These are phyloP conservation scores for Casuarius casuarius DNA, from an alignment of 2,113 vertebrate species.

Conservation along the genomic window DNA sequence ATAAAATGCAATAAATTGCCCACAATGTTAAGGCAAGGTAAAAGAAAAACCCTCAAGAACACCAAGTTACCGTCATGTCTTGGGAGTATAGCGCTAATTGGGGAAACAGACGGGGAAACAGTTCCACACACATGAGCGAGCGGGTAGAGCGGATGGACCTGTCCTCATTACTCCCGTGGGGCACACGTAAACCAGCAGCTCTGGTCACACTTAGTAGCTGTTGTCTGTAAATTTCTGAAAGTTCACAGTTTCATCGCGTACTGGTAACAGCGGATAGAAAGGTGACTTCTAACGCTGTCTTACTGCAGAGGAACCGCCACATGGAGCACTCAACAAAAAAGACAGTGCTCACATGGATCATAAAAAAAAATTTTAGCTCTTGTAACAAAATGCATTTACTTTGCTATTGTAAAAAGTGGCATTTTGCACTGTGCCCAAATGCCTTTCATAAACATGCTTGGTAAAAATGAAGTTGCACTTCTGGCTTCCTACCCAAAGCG, in stretches of 20 bases:
- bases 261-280: neutral
- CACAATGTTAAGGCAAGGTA: neutral
- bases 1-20: neutral
- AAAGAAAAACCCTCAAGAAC: neutral
- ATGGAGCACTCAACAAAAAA: neutral
- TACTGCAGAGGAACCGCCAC: neutral
- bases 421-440: neutral
- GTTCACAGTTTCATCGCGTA: rapidly evolving
- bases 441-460: neutral
- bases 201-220: neutral
- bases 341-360: neutral
- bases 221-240: neutral
- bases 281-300: neutral
- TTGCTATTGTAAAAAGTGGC: neutral
- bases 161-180: neutral
- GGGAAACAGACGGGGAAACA: neutral
- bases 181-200: neutral
- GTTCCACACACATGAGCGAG: neutral
- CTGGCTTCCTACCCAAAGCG: neutral
- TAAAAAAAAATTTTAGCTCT: neutral
- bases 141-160: neutral
- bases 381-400: neutral
- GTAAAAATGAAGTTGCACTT: neutral
- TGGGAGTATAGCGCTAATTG: neutral
- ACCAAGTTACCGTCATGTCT: neutral